phyloP scores from a whole-genome alignment of 2,113 vertebrate species.

The Rhea americana region DNA sequence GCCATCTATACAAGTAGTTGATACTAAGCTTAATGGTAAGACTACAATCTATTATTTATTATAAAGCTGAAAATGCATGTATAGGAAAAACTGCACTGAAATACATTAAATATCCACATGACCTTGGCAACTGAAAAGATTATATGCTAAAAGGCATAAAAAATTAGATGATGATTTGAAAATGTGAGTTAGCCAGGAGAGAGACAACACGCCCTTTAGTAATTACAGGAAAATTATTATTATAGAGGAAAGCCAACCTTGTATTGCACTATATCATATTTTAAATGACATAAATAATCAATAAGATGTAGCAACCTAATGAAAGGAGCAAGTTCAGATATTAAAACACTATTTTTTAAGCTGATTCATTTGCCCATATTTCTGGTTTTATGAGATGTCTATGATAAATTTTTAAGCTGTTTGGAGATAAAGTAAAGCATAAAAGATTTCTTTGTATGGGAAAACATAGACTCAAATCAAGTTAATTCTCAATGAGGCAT shows the following conservation, averaged over 20 bases:
- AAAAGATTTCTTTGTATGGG: neutral
- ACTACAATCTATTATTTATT: neutral
- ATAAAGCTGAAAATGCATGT: neutral
- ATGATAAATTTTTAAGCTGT: neutral
- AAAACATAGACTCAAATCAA: neutral
- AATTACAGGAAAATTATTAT: neutral
- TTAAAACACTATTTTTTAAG: neutral
- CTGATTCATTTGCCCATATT: neutral
- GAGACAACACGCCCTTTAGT: neutral
- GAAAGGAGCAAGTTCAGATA: neutral
- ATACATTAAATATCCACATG: neutral
- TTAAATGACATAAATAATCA: neutral
- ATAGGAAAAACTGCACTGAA: neutral
- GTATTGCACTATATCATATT: neutral
- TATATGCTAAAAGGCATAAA: neutral
- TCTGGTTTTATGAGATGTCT: neutral
- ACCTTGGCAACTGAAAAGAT: neutral
- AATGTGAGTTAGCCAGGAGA: neutral
- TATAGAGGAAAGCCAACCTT: neutral
- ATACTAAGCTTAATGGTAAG: neutral
- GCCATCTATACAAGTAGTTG: neutral
- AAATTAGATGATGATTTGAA: constrained; percentile 8
- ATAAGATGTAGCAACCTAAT: neutral
- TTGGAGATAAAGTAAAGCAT: neutral
- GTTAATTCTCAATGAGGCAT: neutral